Evolutionary conservation across 2,113 vertebrate species (phyloP).

Genomic region (Dinomys branickii): DNA sequence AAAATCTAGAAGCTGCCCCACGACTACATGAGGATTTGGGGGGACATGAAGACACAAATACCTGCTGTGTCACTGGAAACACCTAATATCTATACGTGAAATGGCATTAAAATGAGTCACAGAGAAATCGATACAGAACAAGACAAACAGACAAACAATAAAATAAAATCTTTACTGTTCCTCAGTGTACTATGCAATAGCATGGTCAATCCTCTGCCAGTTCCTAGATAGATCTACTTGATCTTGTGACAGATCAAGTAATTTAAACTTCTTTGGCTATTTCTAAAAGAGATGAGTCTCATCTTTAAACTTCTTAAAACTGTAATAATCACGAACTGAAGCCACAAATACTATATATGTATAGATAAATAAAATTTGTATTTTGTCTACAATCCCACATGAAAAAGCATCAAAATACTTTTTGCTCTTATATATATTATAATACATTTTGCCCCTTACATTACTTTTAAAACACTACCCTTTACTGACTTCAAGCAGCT

Average conservation of each 20-base stretch:
- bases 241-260: not conserved
- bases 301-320: not conserved
- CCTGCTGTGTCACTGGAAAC: not conserved
- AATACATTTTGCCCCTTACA: too few relatives aligned
- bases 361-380: not conserved
- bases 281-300: not conserved
- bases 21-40: too few relatives aligned
- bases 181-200: not conserved
- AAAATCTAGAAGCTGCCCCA: too few relatives aligned
- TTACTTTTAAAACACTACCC: not conserved
- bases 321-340: not conserved
- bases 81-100: not conserved
- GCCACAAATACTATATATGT: not conserved
- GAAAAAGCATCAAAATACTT: not conserved
- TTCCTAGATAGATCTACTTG: not conserved
- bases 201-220: not conserved
- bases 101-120: not conserved
- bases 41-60: not conserved
- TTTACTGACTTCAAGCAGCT: constrained; percentile 6
- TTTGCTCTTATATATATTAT: not conserved
- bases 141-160: not conserved
- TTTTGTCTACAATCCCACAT: not conserved
- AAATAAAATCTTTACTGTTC: not conserved
- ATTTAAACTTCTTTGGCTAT: constrained; percentile 10
- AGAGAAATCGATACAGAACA: not conserved